Percentiles rank a stretch among this genome's conserved stretches.
Conservation (phyloP, 2,113 vertebrate species). For the Zosterops lateralis region DNA sequence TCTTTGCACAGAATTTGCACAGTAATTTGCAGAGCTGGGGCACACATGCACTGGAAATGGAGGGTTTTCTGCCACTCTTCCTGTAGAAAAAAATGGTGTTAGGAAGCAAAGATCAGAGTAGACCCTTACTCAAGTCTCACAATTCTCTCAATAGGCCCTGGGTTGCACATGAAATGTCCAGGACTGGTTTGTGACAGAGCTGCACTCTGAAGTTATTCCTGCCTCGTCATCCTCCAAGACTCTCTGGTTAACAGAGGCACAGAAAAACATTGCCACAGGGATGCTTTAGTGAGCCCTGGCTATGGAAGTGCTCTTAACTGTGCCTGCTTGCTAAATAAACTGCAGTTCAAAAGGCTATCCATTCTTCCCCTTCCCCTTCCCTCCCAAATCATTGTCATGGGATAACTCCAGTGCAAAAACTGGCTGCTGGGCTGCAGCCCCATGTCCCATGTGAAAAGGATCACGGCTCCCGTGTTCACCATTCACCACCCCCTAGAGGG, state of each 20-base stretch:
- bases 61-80: not conserved
- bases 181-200: not conserved
- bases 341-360: not conserved
- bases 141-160: not conserved
- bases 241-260: not conserved
- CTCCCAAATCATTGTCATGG: not conserved
- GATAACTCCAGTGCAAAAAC: not conserved
- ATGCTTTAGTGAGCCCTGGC: not conserved
- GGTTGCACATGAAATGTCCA: not conserved
- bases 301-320: not conserved
- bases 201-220: not conserved
- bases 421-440: not conserved
- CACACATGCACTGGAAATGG: fast-evolving
- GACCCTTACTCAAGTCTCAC: not conserved
- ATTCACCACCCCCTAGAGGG: not conserved
- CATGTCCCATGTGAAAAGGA: not conserved
- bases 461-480: too few species aligned
- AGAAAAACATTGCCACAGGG: not conserved
- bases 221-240: not conserved
- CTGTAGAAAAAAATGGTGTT: not conserved
- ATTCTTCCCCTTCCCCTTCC: not conserved
- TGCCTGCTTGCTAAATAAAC: not conserved
- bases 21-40: not conserved
- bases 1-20: not conserved
- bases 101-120: not conserved